Evolutionary conservation across 1,140 invertebrate species (phyloP).

Genomic region (Drosophila neocordata): DNA sequence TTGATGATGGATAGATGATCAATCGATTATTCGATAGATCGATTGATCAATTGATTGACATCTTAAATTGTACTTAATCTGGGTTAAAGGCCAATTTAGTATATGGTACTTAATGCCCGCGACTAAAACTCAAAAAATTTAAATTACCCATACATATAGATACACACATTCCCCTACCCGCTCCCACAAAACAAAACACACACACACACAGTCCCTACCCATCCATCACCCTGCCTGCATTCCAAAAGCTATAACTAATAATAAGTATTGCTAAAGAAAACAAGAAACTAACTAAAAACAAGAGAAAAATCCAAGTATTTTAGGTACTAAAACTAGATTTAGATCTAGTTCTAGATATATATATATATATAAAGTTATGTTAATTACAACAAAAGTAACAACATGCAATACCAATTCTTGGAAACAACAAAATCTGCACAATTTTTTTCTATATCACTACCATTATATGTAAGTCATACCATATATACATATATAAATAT

Average conservation of each 20-base stretch:
- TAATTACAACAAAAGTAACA: neutral
- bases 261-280: conserved; percentile 5
- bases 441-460: conserved; percentile 11
- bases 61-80: conserved; percentile 7
- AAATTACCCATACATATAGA: too few species aligned
- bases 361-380: neutral
- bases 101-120: neutral
- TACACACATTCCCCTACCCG: too few species aligned
- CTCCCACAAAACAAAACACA: neutral
- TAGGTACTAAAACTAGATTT: neutral
- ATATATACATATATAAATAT: neutral
- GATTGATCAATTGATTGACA: neutral
- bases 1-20: neutral
- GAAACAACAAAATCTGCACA: conserved; percentile 2
- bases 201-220: neutral
- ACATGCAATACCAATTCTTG: conserved; percentile 1
- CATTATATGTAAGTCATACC: conserved; percentile 1
- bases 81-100: too few species aligned
- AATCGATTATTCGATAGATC: neutral
- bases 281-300: neutral
- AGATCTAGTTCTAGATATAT: neutral
- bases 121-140: neutral
- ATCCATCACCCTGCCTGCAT: neutral
- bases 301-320: conserved; percentile 5
- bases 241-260: conserved; percentile 2